Evolutionary conservation across 1,140 invertebrate species (phyloP).

Genomic region (Atta cephalotes): DNA sequence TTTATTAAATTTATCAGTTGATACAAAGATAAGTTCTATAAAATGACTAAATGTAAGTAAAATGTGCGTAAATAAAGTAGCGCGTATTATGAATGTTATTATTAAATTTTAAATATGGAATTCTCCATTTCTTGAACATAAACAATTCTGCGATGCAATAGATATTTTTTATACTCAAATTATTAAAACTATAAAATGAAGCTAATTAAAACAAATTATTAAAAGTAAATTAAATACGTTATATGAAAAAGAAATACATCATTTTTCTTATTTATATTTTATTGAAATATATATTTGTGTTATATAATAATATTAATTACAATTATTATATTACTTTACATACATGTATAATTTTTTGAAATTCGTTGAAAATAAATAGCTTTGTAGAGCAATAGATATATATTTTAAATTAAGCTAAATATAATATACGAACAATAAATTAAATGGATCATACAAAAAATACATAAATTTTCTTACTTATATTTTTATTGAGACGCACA

Average conservation of each 20-base stretch:
- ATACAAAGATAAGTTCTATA: no score
- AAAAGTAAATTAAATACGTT: not conserved
- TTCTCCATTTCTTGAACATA: no score
- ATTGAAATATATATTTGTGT: no score
- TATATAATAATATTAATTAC: no score
- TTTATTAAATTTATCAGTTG: not conserved
- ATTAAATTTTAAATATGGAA: no score
- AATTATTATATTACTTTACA: no score
- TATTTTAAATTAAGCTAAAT: not conserved
- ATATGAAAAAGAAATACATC: not conserved
- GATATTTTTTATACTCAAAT: not conserved
- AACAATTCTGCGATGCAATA: not conserved
- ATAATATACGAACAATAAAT: not conserved
- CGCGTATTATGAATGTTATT: no score
- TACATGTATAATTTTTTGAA: no score
- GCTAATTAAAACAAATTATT: not conserved
- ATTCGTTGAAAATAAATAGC: no score
- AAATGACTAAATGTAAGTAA: no score
- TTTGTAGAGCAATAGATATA: no score
- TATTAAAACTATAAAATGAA: not conserved
- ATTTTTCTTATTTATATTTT: not conserved
- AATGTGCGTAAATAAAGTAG: no score
- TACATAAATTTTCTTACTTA: not conserved
- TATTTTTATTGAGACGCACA: not conserved
- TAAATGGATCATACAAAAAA: not conserved